phyloP scores from a whole-genome alignment of 2,888 invertebrate species.

The Aphidoletes aphidimyza region DNA sequence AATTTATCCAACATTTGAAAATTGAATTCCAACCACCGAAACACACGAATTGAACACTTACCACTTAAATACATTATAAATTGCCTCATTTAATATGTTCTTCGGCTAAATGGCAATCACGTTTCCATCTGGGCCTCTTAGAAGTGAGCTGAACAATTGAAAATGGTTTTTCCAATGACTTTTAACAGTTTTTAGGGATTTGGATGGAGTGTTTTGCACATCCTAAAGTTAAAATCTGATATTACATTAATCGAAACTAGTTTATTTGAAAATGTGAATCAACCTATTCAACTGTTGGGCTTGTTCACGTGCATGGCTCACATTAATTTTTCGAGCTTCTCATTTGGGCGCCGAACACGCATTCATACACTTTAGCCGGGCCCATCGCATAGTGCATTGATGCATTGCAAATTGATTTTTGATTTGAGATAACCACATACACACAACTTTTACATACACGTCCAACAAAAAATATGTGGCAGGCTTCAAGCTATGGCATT shows the following conservation, averaged over 20 bases:
- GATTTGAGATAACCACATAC: background rate
- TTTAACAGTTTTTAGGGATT: background rate
- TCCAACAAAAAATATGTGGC: too few relatives aligned
- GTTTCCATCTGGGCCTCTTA: background rate
- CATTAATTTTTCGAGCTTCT: slow-evolving; percentile 19
- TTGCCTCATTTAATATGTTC: background rate
- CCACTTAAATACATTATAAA: slow-evolving; percentile 24
- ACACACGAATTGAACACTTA: background rate
- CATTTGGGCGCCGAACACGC: slow-evolving; percentile 27
- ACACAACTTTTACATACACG: slow-evolving; percentile 22
- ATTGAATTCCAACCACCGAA: slow-evolving; percentile 1
- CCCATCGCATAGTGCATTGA: slow-evolving; percentile 21
- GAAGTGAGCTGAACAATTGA: too few relatives aligned
- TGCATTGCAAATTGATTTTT: slow-evolving; percentile 53
- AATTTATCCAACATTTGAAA: background rate
- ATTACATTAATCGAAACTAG: background rate
- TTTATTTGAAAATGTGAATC: background rate
- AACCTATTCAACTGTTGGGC: slow-evolving; percentile 15
- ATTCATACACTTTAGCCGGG: background rate
- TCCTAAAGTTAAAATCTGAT: background rate
- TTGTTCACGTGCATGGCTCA: slow-evolving; percentile 41
- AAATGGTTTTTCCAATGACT: too few relatives aligned
- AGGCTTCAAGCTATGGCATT: too few relatives aligned
- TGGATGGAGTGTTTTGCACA: background rate
- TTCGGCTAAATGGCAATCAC: background rate